Base-by-base conservation (phyloP, 2,113 vertebrate genomes). In the Aix galericulata region DNA sequence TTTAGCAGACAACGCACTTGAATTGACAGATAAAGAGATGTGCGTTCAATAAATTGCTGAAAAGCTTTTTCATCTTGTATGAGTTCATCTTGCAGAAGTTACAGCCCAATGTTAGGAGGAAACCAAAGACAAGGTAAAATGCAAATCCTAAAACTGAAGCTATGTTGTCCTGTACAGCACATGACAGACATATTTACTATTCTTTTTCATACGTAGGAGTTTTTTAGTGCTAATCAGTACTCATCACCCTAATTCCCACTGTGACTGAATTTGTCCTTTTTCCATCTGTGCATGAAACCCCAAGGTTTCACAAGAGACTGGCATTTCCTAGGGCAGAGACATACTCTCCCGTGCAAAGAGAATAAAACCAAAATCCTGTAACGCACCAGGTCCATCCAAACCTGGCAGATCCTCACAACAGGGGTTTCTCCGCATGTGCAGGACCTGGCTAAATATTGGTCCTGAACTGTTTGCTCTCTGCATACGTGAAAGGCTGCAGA, bases 371-470 rank as follows among this genome's bases (percentile, higher is more conserved):
- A 31, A 40, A 29, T 12, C 64, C 63, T 48, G 44, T 31, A 48
- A 80, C 29, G 26, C 36, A 87, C 32, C n/a, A 44, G 67, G n/a
- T 27, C 69, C 64, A 56, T 29, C 22, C 2, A 0, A 15, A 25
- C 16, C 13, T 3, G 2, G n/a, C 22, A 64, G 6, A 26, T 88
- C 31, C 72, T 2, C 4, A 1, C 26, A 73, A 9, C 13, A 13
- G 34, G 22, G 22, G 8, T n/a, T 86, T 21, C 52, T 48, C 38
- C 0, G 0, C 23, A 36, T 23, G 17, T 0, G 0, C 8, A 4
- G 52, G 66, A 13, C 66, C 77, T 60, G 52, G 21, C 22, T 90
- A 53, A 76, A 69, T 31, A 46, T 16, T 25, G 17, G 42, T 32
- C 29, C 80, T 74, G 50, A 52, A 15, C 40, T 6, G 0, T n/a